These are phyloP conservation scores for Propithecus coquereli DNA, from an alignment of 2,113 vertebrate genomes.

Conservation along the genomic window DNA sequence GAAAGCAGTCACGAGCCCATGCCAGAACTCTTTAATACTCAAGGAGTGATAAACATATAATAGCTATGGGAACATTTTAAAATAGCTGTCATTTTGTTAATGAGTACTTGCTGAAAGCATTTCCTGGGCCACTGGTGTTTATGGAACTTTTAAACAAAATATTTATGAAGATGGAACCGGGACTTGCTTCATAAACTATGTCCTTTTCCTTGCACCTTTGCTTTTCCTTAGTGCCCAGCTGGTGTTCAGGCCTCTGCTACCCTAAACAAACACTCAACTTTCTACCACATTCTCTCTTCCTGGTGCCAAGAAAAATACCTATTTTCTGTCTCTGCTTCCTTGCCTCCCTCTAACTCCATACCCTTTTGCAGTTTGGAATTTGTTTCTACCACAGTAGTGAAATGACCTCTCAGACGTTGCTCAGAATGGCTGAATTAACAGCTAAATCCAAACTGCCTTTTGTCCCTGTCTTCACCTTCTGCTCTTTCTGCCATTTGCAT, in stretches of 20 bases:
- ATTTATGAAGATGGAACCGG: conserved; percentile 41
- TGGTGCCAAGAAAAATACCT: background rate
- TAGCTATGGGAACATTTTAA: conserved; percentile 63
- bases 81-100: conserved; percentile 64
- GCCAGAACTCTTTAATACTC: conserved; percentile 48
- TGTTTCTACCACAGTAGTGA: background rate
- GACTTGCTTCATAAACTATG: background rate
- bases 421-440: background rate
- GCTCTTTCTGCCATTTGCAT: background rate
- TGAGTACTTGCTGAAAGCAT: conserved; percentile 64
- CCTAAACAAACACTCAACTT: background rate
- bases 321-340: background rate
- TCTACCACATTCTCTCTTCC: background rate
- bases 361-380: background rate
- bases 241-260: background rate
- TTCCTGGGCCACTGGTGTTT: conserved; percentile 70
- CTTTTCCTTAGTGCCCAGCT: background rate
- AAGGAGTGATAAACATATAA: conserved; percentile 45
- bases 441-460: background rate
- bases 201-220: background rate
- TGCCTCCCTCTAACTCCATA: background rate
- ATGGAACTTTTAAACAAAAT: conserved; percentile 58
- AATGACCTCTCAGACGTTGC: background rate
- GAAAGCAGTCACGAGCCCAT: conserved; percentile 22
- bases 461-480: background rate